Conservation (phyloP, 2,113 vertebrate species). For the Leptobrachium ailaonicum region DNA sequence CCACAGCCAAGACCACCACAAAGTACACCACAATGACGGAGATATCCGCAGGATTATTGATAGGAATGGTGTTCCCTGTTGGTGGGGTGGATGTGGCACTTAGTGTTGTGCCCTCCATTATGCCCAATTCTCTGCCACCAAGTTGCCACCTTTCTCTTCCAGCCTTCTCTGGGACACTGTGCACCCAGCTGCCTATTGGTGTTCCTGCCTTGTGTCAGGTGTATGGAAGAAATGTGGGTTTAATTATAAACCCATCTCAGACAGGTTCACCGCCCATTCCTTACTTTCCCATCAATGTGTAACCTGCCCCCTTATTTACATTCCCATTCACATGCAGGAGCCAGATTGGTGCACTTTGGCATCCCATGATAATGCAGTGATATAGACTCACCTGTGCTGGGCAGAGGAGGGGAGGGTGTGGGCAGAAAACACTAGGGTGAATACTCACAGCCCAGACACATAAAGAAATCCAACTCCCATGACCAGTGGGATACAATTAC, state of each 20-base stretch:
- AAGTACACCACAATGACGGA: constrained; percentile 92
- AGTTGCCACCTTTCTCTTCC: constrained; percentile 18
- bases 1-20: constrained; percentile 85
- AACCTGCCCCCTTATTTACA: constrained; percentile 36
- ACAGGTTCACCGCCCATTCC: constrained; percentile 19
- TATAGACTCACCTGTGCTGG: neutral
- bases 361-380: neutral
- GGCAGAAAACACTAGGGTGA: neutral
- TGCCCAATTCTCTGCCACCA: neutral
- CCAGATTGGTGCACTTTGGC: constrained; percentile 8
- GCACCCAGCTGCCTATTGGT: constrained; percentile 1
- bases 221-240: constrained; percentile 22
- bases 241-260: constrained; percentile 40
- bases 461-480: too few relatives aligned
- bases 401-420: neutral
- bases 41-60: constrained; percentile 89
- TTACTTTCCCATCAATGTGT: constrained; percentile 42
- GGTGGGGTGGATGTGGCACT: neutral
- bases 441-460: too few relatives aligned
- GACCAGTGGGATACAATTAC: too few relatives aligned
- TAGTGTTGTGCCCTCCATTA: constrained; percentile 50
- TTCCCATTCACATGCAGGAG: constrained; percentile 8
- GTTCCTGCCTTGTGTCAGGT: constrained; percentile 26
- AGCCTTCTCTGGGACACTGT: neutral
- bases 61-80: neutral